Evolutionary conservation across 2,113 vertebrate species (phyloP), one percentile per base, ranked within the genome.

Genomic region (Trichechus manatus): DNA sequence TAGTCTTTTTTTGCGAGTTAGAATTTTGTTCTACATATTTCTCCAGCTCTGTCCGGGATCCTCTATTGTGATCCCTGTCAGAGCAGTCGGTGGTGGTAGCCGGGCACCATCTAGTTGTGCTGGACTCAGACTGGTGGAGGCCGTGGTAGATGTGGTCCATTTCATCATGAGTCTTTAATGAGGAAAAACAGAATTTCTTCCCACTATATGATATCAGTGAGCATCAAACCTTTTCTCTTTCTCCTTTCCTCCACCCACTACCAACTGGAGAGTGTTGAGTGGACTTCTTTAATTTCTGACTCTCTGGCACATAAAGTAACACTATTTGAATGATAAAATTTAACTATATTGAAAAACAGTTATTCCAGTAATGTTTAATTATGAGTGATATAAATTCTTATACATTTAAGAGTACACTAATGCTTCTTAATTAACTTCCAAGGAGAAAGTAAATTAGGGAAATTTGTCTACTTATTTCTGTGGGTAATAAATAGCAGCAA

Each of bases 391-490:
- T 29, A 63, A 92, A 36, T 91, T 88, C 29, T 77, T 87, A 75
- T 5, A 92, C 50, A 92, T 75, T 83, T 72, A 89, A 94, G 39
- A 85, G 27, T 3, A 39, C 20, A 59, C 3, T 53, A 4, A 91
- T 90, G 19, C 4, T 74, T 95, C 50, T 44, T 75, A 84, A 81
- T 90, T 97, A 85, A 84, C 85, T 78, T 90, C 36, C 36, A 87
- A 92, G 20, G 15, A 84, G 23, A 81, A 14, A 90, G 36, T 39
- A 64, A 44, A 92, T 64, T 29, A 74, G 33, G 61, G 15, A 19
- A 83, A 79, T 96, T n/a, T 17, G 3, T 44, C 31, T 59, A 72
- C 42, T 44, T 85, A 56, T 68, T 66, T 39, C n/a, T 59, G 20
- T 25, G 47, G 36, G 19, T 90, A 31, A n/a, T 64, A 88, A 47